phyloP scores from a whole-genome alignment of 2,113 vertebrate species.

The Clupea harengus region DNA sequence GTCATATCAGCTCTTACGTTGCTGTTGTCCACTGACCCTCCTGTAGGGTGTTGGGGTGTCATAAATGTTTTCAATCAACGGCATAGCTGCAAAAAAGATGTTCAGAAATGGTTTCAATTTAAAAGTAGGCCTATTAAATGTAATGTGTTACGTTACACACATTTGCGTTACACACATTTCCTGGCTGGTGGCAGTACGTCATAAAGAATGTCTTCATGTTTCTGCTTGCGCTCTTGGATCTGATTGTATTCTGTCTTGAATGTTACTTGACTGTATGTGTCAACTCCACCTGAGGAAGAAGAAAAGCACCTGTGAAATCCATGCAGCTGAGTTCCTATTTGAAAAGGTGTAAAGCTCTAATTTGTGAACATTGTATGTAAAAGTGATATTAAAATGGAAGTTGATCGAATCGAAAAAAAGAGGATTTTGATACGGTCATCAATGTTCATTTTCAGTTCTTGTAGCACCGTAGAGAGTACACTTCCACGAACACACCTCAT shows the following conservation, averaged over 20 bases:
- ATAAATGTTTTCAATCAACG: slow-evolving; percentile 53
- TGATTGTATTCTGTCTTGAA: background rate
- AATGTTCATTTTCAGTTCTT: background rate
- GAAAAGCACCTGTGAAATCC: background rate
- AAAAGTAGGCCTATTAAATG: background rate
- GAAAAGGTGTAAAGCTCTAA: too few species aligned
- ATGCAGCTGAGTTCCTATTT: too few species aligned
- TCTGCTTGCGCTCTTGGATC: background rate
- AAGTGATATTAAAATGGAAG: background rate
- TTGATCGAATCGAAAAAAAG: background rate
- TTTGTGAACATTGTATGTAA: background rate
- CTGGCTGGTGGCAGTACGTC: slow-evolving; percentile 56
- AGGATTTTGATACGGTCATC: background rate
- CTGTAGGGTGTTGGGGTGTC: slow-evolving; percentile 55
- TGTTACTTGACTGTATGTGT: background rate
- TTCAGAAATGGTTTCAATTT: background rate
- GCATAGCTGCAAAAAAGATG: slow-evolving; percentile 4
- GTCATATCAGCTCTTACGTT: slow-evolving; percentile 45
- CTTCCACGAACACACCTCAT: too few species aligned
- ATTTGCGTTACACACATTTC: slow-evolving; percentile 45
- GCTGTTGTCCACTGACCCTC: background rate
- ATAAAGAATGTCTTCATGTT: slow-evolving; percentile 47
- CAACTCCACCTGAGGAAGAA: slow-evolving; percentile 15
- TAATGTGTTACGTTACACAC: background rate
- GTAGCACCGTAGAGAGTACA: background rate